Conservation (phyloP, 2,888 invertebrate species). For the Dryococelus australis region DNA sequence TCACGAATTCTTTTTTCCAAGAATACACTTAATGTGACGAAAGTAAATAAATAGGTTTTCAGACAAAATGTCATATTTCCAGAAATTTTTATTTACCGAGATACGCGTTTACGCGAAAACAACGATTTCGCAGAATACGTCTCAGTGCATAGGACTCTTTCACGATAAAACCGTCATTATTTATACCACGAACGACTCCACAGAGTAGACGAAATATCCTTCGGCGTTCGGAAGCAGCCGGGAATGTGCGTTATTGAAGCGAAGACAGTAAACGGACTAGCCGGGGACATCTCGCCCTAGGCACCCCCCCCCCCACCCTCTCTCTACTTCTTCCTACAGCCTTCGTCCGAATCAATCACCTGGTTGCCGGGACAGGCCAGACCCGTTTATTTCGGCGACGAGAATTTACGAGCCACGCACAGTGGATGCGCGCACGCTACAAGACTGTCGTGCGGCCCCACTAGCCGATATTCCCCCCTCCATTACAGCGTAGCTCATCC, state of each 20-base stretch:
- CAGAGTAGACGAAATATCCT: not conserved
- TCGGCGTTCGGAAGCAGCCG: not conserved
- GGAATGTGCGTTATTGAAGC: not conserved
- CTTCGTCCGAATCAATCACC: not conserved
- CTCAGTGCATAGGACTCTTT: too few relatives aligned
- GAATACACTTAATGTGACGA: too few relatives aligned
- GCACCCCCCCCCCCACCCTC: too few relatives aligned
- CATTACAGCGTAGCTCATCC: too few relatives aligned
- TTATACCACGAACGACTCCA: not conserved
- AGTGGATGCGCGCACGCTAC: not conserved
- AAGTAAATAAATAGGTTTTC: too few relatives aligned
- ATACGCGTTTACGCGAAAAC: too few relatives aligned
- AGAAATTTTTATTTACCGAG: too few relatives aligned
- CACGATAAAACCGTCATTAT: not conserved
- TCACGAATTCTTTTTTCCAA: too few relatives aligned
- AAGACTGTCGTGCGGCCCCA: conserved; percentile 5
- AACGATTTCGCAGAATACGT: too few relatives aligned
- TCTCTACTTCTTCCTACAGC: too few relatives aligned
- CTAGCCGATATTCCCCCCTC: too few relatives aligned
- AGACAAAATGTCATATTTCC: too few relatives aligned
- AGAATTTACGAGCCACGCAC: conserved; percentile 11
- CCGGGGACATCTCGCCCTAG: not conserved
- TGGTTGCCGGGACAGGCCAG: not conserved
- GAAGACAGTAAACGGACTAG: not conserved
- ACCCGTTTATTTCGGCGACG: not conserved